phyloP scores from a whole-genome alignment of 2,888 invertebrate species.

The Pristionchus exspectatus region DNA sequence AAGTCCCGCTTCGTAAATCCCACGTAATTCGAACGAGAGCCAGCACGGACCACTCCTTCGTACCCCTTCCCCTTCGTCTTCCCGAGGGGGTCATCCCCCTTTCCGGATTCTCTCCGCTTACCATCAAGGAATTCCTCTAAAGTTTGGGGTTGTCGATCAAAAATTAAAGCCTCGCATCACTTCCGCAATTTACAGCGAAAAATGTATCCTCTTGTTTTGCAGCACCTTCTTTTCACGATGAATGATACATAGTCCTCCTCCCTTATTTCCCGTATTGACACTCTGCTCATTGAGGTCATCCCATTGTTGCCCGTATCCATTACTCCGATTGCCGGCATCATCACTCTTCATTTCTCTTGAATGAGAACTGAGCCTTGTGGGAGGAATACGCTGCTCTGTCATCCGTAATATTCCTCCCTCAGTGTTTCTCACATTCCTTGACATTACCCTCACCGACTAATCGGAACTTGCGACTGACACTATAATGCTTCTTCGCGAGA shows the following conservation, averaged over 20 bases:
- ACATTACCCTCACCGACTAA: background rate
- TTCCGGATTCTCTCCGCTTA: slow-evolving; percentile 34
- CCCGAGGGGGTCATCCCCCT: slow-evolving; percentile 1
- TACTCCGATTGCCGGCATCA: background rate
- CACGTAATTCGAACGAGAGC: slow-evolving; percentile 29
- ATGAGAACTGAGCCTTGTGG: slow-evolving; percentile 20
- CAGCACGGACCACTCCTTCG: slow-evolving; percentile 4
- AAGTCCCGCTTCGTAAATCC: background rate
- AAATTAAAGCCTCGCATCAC: background rate
- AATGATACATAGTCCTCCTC: background rate
- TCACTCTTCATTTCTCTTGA: background rate
- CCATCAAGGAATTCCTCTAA: background rate
- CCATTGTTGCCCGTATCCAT: background rate
- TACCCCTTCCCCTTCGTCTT: background rate
- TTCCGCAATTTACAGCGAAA: background rate
- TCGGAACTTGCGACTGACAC: background rate
- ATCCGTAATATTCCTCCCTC: background rate
- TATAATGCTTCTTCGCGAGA: background rate
- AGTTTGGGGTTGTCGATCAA: background rate
- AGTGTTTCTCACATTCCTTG: background rate
- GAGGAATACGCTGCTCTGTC: background rate
- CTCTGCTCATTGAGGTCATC: slow-evolving; percentile 12
- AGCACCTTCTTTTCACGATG: background rate
- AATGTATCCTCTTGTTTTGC: background rate
- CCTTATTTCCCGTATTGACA: background rate